Base-by-base conservation (phyloP, 1,140 invertebrate genomes). In the Hyposmocoma kahamanoa region DNA sequence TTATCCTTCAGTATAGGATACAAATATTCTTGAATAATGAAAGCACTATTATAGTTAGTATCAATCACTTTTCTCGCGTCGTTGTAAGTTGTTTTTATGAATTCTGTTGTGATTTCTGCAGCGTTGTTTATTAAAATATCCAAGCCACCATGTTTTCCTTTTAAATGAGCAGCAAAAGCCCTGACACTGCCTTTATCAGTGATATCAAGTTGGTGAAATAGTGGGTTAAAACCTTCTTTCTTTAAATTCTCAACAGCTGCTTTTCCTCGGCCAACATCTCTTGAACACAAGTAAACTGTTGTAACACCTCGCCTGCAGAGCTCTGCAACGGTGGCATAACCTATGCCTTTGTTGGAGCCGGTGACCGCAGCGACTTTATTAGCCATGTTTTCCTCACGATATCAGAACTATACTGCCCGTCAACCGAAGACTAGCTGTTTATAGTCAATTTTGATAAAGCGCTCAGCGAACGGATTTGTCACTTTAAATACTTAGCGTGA, bases 121-220 rank as follows among this genome's bases (percentile, higher is more conserved):
- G 93, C 94, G 88, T 95, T 95, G 70, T 95, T 95, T 3, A 95
- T 88, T 2, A 95, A 71, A 13, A 95, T 62, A 84, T 95, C 93
- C 3, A 95, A 58, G 2, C 93, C 91, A 15, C 88, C 90, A 80
- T 95, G 87, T 20, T 82, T 88, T 22, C 87, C 58, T 60, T 89
- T 73, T 0, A 95, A 55, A 62, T 85, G 89, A 26, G 88, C 72
- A 0, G 72, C 60, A 22, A 93, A 84, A 3, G 51, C 64, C 2
- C 82, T 63, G 22, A 92, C 86, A 57, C 89, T 92, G 10, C 84
- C 62, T 11, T 64, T 42, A 60, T 89, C 72, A 38, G 79, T 81
- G 30, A 94, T 87, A 59, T 93, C 91, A 20, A 93, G 69, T 59
- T 91, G 88, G 62, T 92, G 89, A 56, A 89, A 92, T 28, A 76